Percentiles rank a stretch among this genome's conserved stretches.
Conservation (phyloP, 2,113 vertebrate genomes). For the Myiagra hebetior region DNA sequence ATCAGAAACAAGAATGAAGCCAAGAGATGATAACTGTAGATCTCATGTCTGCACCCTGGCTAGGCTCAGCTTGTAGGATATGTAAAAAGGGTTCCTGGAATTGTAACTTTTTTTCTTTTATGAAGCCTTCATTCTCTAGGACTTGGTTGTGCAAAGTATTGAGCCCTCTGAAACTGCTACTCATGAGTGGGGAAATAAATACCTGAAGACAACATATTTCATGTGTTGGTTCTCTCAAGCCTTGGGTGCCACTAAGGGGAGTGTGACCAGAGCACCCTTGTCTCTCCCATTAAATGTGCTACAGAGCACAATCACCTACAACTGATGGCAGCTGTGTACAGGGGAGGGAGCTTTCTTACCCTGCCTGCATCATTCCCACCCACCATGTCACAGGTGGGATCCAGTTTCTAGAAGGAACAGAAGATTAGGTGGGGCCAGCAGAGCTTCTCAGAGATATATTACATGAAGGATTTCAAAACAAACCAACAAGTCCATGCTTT, state of each 20-base stretch:
- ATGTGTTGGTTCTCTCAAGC: neutral
- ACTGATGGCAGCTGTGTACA: neutral
- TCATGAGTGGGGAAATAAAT: neutral
- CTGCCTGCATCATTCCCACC: neutral
- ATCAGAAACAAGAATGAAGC: neutral
- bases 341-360: neutral
- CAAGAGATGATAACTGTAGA: neutral
- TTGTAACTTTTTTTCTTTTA: neutral
- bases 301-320: fast-evolving
- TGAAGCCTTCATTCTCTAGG: neutral
- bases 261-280: fast-evolving
- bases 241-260: neutral
- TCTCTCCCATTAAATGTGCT: fast-evolving
- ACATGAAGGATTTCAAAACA: neutral
- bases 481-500: neutral
- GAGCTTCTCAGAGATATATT: neutral
- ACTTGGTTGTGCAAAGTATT: neutral
- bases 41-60: neutral
- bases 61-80: neutral
- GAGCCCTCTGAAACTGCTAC: neutral
- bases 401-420: neutral
- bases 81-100: neutral
- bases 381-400: fast-evolving
- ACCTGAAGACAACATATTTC: fast-evolving
- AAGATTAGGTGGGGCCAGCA: neutral